Evolutionary conservation across 2,797 vertebrate species (phyloP), one percentile per base, ranked within the genome.

Genomic region (Lepus townsendii): DNA sequence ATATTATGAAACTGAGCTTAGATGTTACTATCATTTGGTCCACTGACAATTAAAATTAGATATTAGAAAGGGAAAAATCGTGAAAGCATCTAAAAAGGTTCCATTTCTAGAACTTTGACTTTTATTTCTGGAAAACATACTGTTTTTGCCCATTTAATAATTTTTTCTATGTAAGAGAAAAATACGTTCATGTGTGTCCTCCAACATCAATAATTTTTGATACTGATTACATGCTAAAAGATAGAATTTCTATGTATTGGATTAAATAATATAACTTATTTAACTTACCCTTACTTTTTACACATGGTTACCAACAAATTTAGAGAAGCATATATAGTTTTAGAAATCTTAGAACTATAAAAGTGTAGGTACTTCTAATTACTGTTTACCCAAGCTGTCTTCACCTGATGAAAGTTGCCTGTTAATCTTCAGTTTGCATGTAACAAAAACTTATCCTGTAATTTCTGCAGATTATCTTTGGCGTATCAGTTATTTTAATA

Each of bases 201-300:
- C 5, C 54, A 57, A 57, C 54, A 63, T 27, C 13, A 85, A n/a
- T 35, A 75, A 47, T 78, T 82, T 38, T 96, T 97, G 50, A 60
- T 73, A 62, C 17, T 82, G 7, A 50, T 50, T 72, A 47, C 22
- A 57, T 78, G 8, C 27, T 35, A 8, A 84, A 69, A 88, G 4
- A 50, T 7, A 65, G 7, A 22, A 75, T 72, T 50, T 93, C 83
- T 77, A n/a, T 24, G 5, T 32, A 27, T 69, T 85, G 5, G 11
- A 3, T 60, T 90, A 88, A 32, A 24, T 92, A 69, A 72, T 82
- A 88, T 91, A 77, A 95, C 63, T 16, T 66, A 30, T 54, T 54
- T 42, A 71, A 20, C 8, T 3, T 89, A 19, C 26, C 75, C 65
- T 62, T n/a, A 11, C 17, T 35, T 38, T 91, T 91, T 88, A 54